Evolutionary conservation across 2,797 vertebrate genomes (phyloP).

Genomic region (Miichthys miiuy): DNA sequence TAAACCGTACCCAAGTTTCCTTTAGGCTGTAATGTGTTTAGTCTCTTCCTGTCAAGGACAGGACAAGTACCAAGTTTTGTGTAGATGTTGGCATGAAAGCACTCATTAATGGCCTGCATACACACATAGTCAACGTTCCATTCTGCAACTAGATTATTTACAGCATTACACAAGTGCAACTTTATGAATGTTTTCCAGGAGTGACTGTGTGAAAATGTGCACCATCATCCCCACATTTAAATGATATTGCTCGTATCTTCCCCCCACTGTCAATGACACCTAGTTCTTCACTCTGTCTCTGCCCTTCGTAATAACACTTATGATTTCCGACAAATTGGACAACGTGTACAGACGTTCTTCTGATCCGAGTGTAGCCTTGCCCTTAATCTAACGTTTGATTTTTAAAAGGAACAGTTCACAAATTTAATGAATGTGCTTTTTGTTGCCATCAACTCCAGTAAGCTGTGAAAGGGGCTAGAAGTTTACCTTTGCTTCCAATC

Average conservation of each 20-base stretch:
- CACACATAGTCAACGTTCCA: background rate
- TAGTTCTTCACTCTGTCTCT: background rate
- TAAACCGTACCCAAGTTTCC: slow-evolving; percentile 15
- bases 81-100: background rate
- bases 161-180: background rate
- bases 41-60: slow-evolving; percentile 1
- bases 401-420: background rate
- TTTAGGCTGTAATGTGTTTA: slow-evolving; percentile 5
- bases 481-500: slow-evolving; percentile 5
- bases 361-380: background rate
- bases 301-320: background rate
- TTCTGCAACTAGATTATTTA: slow-evolving; percentile 9
- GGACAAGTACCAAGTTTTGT: slow-evolving; percentile 3
- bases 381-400: background rate
- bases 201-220: background rate
- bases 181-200: slow-evolving; percentile 1
- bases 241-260: too few relatives aligned
- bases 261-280: background rate
- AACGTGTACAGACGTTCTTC: background rate
- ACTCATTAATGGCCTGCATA: background rate
- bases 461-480: background rate
- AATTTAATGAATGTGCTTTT: background rate
- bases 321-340: background rate
- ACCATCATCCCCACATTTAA: background rate
- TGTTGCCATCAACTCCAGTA: background rate